Evolutionary conservation across 2,113 vertebrate genomes (phyloP).

Genomic region (Drymodes brunneopygia): DNA sequence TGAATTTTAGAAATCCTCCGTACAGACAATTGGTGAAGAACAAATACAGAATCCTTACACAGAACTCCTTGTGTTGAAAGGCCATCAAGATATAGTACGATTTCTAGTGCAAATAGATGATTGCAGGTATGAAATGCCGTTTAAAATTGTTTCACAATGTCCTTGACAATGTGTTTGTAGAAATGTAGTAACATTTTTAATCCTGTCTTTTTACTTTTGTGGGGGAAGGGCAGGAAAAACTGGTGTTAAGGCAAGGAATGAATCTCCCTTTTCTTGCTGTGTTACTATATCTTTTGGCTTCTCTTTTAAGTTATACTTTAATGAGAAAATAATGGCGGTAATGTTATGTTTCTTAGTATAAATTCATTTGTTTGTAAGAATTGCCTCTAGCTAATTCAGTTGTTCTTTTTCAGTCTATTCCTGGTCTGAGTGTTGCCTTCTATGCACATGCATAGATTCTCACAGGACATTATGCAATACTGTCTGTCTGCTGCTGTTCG

Average conservation of each 20-base stretch:
- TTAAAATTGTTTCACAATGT: not conserved
- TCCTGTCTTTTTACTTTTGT: not conserved
- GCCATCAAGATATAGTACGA: slow-evolving; percentile 94
- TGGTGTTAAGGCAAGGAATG: not conserved
- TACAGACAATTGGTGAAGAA: slow-evolving; percentile 91
- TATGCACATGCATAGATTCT: not conserved
- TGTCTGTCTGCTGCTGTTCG: not conserved
- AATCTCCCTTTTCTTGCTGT: not conserved
- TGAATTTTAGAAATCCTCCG: slow-evolving; percentile 80
- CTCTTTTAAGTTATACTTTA: not conserved
- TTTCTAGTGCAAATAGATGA: slow-evolving; percentile 96
- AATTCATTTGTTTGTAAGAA: not conserved
- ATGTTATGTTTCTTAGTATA: not conserved
- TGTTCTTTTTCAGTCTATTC: not conserved
- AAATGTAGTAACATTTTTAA: not conserved
- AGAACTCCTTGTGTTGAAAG: slow-evolving; percentile 92
- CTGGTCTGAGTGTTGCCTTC: not conserved
- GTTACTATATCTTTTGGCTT: not conserved
- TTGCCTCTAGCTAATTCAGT: not conserved
- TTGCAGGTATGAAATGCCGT: slow-evolving; percentile 80
- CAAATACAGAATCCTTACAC: slow-evolving; percentile 94
- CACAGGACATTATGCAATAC: too few relatives aligned
- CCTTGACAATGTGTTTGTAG: not conserved
- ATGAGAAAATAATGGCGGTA: not conserved
- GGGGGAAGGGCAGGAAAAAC: not conserved